Conservation (phyloP, 2,113 vertebrate species). For the Clarias batrachus region DNA sequence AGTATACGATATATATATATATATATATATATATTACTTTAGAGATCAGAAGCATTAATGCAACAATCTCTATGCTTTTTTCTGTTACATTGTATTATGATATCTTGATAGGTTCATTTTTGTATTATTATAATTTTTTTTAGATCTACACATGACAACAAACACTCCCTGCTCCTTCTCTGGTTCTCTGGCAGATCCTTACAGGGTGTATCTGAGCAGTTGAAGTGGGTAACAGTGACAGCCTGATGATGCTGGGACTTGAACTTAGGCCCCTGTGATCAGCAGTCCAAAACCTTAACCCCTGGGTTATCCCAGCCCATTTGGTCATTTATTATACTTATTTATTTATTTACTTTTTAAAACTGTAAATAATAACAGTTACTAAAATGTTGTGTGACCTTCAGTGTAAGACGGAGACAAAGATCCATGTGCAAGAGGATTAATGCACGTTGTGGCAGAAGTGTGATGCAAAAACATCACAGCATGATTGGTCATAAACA, state of each 20-base stretch:
- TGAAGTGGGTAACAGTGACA: too few species aligned
- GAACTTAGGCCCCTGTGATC: too few species aligned
- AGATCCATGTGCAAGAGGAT: not conserved
- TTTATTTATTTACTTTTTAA: not conserved
- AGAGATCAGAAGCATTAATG: constrained; percentile 71
- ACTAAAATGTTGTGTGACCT: not conserved
- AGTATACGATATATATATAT: too few species aligned
- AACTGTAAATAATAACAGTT: constrained; percentile 34
- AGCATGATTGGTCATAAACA: not conserved
- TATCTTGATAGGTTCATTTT: constrained; percentile 42
- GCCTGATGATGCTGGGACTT: too few species aligned
- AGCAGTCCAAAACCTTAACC: too few species aligned
- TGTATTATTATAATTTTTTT: too few species aligned
- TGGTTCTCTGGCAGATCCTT: too few species aligned
- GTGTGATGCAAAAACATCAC: not conserved
- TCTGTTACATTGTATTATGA: constrained; percentile 66
- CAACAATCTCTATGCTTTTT: constrained; percentile 72
- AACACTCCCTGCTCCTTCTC: too few species aligned
- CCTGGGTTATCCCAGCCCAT: too few species aligned
- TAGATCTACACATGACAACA: too few species aligned
- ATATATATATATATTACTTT: too few species aligned
- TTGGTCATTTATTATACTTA: constrained; percentile 63
- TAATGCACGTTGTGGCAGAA: not conserved
- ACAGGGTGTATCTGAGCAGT: too few species aligned
- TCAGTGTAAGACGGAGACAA: not conserved